These are phyloP conservation scores for Odobenus rosmarus DNA, from an alignment of 2,113 vertebrate species.

Conservation along the genomic window DNA sequence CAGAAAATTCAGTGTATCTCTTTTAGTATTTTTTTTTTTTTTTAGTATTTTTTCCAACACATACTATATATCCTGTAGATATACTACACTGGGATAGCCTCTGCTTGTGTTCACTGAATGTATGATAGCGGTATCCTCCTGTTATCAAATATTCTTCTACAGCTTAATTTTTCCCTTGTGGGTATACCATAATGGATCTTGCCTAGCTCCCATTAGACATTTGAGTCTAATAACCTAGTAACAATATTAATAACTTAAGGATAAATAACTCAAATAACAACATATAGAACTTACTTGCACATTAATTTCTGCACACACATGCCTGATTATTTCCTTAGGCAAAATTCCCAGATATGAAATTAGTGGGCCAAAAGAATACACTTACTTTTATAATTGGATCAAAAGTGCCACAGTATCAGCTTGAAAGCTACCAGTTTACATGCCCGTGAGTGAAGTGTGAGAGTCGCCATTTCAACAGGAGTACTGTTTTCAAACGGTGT, in stretches of 20 bases:
- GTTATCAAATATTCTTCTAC: not conserved
- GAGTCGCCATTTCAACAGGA: not conserved
- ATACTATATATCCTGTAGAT: not conserved
- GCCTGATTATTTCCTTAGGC: not conserved
- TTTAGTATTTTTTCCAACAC: not conserved
- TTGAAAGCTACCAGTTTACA: not conserved
- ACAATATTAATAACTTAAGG: not conserved
- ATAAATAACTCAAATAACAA: not conserved
- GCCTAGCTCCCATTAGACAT: not conserved
- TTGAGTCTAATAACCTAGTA: not conserved
- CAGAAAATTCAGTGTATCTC: not conserved
- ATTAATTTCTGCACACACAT: not conserved
- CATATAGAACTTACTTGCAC: not conserved
- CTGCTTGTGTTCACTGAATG: not conserved
- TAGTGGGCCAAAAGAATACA: not conserved
- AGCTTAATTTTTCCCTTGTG: not conserved
- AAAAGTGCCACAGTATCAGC: not conserved
- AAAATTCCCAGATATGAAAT: conserved; percentile 9
- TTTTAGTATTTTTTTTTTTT: not conserved
- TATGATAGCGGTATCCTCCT: not conserved
- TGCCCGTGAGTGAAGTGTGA: not conserved
- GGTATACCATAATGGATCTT: not conserved
- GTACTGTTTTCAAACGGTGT: not conserved
- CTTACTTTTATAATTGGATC: not conserved
- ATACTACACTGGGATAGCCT: not conserved